Evolutionary conservation across 2,797 vertebrate genomes (phyloP), one percentile per base, ranked within the genome.

Genomic region (Hypotaenidia philippensis): DNA sequence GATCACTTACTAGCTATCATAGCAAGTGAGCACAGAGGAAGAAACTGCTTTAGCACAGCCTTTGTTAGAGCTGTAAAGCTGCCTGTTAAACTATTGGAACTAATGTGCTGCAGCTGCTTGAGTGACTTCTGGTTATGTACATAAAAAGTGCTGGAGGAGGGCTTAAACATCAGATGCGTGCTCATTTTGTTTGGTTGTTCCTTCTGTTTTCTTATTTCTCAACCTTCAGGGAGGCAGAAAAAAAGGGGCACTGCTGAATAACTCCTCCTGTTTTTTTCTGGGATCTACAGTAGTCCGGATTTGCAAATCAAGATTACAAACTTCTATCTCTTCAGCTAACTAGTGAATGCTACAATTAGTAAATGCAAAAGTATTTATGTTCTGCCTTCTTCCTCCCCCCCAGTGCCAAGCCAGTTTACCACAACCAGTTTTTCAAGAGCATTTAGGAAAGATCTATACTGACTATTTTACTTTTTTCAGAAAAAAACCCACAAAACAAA

Each of bases 31-130:
- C 92, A 93, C 3, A 3, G 97, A 95, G 97, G 96, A 94, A 95
- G 90, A 94, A 95, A 66, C 94, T 34, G 83, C 57, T 79, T 90
- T 44, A 76, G 94, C 93, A 69, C 32, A 81, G 97, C 91, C 96
- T 94, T 96, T 96, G 96, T 96, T 53, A 15, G 95, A 89, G 84
- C 96, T 56, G 45, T 92, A 93, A 89, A 97, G 93, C 97, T 96
- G 97, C 93, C 97, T 94, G 98, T 69, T 96, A 97, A 98, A 98
- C 97, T 98, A 84, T 97, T 88, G 97, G 97, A 97, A 98, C 96
- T 98, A 98, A 98, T 96, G 93, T 65, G 95, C 94, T 83, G 97
- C 98, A 98, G 98, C 97, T 98, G 98, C 97, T 96, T 88, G 82
- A 93, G 90, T 76, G 97, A 97, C 96, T 98, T 95, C 96, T 97